phyloP scores from a whole-genome alignment of 2,888 invertebrate species.

The Allygus modestus region DNA sequence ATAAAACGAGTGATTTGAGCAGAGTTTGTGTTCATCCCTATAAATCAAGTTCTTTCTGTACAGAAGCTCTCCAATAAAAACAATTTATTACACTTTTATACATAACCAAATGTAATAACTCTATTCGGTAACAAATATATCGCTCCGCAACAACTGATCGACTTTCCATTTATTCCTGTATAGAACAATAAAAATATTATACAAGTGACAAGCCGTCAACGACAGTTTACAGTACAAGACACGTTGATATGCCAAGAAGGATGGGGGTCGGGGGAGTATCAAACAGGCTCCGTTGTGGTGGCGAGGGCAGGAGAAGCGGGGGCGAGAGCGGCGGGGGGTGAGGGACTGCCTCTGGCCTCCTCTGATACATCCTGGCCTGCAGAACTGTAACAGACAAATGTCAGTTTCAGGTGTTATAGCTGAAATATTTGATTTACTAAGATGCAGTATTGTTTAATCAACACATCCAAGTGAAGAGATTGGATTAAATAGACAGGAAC shows the following conservation, averaged over 20 bases:
- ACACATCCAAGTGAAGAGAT: too few species aligned
- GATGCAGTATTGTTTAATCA: too few species aligned
- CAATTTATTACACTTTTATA: conserved; percentile 58
- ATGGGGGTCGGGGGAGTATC: conserved; percentile 44
- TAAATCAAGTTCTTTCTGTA: conserved; percentile 48
- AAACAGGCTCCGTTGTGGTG: conserved; percentile 23
- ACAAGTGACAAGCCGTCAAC: conserved; percentile 6
- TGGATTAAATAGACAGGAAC: too few species aligned
- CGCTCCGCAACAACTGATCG: conserved; percentile 38
- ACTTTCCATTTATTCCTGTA: conserved; percentile 31
- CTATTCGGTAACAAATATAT: conserved; percentile 59
- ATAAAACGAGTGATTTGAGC: conserved; percentile 57
- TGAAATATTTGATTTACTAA: too few species aligned
- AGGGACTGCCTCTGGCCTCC: neutral
- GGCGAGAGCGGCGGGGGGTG: neutral
- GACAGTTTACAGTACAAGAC: conserved; percentile 46
- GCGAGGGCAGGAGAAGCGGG: neutral
- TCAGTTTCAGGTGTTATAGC: neutral
- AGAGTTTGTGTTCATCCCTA: conserved; percentile 54
- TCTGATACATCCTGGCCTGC: conserved; percentile 2
- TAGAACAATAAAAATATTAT: conserved; percentile 52
- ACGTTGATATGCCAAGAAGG: conserved; percentile 53
- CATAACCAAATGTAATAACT: conserved; percentile 58
- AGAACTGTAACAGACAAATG: conserved; percentile 17
- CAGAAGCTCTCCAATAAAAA: conserved; percentile 58